A percentile compares a stretch with the other conserved stretches of the same genome.
phyloP scores from a whole-genome alignment of 2,797 vertebrate genomes.

The Galaxias olidus region DNA sequence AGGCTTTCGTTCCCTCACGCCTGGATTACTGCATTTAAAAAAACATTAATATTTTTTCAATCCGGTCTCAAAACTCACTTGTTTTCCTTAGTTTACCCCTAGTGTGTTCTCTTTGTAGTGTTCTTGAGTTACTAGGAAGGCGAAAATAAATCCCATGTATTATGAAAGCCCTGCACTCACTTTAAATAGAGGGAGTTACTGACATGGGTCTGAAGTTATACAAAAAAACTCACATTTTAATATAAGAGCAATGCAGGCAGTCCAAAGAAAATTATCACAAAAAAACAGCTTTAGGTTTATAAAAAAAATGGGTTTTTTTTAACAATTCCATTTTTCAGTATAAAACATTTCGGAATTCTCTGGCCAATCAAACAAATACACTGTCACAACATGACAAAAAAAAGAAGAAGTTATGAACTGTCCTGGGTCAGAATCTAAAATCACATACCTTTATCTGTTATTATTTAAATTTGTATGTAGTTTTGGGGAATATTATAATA shows the following conservation, averaged over 20 bases:
- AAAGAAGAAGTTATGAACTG: conserved; percentile 44
- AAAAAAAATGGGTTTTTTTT: conserved; percentile 94
- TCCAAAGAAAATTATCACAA: conserved; percentile 30
- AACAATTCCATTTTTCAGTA: conserved; percentile 91
- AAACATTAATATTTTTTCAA: too few species aligned
- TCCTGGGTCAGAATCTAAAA: conserved; percentile 80
- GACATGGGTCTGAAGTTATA: neutral
- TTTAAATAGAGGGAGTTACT: neutral
- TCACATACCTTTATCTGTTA: conserved; percentile 78
- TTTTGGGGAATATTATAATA: conserved; percentile 73
- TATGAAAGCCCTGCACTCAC: too few species aligned
- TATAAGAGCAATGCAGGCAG: neutral
- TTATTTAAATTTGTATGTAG: conserved; percentile 69
- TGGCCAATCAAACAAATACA: conserved; percentile 89
- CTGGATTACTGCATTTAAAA: too few species aligned
- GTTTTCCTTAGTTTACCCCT: too few species aligned
- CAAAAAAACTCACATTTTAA: conserved; percentile 3
- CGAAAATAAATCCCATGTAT: too few species aligned
- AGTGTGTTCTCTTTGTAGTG: too few species aligned
- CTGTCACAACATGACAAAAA: conserved; percentile 74
- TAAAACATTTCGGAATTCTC: conserved; percentile 88
- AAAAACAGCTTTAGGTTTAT: conserved; percentile 77
- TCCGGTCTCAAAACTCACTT: too few species aligned
- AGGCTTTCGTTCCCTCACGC: too few species aligned
- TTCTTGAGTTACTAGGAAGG: too few species aligned